These are phyloP conservation scores for Lates japonicus DNA, from an alignment of 2,797 vertebrate species.

Conservation along the genomic window DNA sequence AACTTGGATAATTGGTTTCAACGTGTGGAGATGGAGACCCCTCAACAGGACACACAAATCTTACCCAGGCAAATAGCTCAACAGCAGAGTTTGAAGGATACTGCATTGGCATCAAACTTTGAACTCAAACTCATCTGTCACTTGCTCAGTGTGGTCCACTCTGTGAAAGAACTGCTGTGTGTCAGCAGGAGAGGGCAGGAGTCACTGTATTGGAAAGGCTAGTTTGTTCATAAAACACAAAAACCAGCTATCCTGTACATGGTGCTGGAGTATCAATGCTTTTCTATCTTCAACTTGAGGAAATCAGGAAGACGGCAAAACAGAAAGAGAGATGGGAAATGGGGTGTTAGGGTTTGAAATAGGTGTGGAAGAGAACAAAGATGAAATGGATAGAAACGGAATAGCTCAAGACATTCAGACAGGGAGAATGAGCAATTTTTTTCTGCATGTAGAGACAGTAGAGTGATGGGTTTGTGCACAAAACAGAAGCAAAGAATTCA, in stretches of 20 bases:
- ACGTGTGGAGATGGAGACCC: neutral
- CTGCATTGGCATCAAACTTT: conserved; percentile 16
- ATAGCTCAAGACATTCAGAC: neutral
- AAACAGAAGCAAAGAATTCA: conserved; percentile 7
- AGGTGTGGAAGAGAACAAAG: neutral
- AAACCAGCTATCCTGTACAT: neutral
- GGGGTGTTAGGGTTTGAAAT: neutral
- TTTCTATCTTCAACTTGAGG: neutral
- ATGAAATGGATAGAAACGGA: conserved; percentile 10
- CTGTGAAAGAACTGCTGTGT: conserved; percentile 20
- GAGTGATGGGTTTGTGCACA: neutral
- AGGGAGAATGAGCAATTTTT: neutral
- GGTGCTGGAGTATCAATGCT: neutral
- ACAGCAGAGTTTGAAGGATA: conserved; percentile 18
- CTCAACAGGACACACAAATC: too few relatives aligned
- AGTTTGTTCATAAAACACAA: neutral
- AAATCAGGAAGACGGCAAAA: neutral
- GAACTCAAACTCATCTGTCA: neutral
- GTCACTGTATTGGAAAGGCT: neutral
- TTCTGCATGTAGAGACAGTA: neutral
- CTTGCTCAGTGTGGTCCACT: conserved; percentile 4
- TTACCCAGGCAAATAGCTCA: too few relatives aligned
- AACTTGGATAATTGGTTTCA: conserved; percentile 30
- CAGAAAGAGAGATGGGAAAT: neutral
- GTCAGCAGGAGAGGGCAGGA: conserved; percentile 29